Evolutionary conservation across 2,113 vertebrate species (phyloP).

Genomic region (Ardeotis arabs): DNA sequence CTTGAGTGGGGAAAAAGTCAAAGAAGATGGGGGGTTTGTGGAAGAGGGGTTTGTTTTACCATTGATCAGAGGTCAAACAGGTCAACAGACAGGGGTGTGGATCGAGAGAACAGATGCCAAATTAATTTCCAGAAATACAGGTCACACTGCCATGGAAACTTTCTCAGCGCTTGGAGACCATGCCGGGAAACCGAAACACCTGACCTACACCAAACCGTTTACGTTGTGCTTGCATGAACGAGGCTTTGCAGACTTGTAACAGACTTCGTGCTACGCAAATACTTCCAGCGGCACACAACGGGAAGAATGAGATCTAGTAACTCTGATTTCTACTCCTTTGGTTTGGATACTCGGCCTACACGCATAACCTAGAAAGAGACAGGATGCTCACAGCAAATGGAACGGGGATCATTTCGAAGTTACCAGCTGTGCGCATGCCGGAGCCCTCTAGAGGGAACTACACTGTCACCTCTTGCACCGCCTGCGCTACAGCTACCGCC

Average conservation of each 20-base stretch:
- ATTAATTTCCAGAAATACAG: not conserved
- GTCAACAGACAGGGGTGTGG: too few species aligned
- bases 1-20: not conserved
- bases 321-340: not conserved
- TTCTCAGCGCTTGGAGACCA: too few species aligned
- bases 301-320: not conserved
- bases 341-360: not conserved
- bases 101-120: not conserved
- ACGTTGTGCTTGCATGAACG: too few species aligned
- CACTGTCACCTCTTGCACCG: not conserved
- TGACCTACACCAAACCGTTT: not conserved
- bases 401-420: not conserved
- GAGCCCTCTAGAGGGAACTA: not conserved
- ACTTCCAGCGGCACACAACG: not conserved
- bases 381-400: rapidly evolving
- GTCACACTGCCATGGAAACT: not conserved
- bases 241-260: not conserved
- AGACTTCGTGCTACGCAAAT: not conserved
- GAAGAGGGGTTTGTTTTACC: not conserved
- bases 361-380: not conserved
- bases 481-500: not conserved
- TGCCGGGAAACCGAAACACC: not conserved
- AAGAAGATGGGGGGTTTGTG: rapidly evolving
- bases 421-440: not conserved
- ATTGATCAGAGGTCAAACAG: rapidly evolving